Conservation (phyloP, 2,888 invertebrate genomes). For the Mimas tiliae region DNA sequence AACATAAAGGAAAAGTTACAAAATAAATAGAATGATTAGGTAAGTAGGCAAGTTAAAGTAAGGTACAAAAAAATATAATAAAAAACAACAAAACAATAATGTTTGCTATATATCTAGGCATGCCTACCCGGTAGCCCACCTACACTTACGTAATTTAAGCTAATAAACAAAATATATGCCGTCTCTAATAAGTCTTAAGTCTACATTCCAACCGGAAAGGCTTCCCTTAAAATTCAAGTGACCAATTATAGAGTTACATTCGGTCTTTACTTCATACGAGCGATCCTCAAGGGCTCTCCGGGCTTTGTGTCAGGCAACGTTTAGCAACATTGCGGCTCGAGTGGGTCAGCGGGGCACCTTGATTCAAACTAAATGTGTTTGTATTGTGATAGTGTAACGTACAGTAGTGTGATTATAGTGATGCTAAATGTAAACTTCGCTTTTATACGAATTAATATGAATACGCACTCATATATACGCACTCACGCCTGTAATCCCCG, state of each 20-base stretch:
- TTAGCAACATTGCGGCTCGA: slow-evolving; percentile 68
- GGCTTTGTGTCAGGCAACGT: slow-evolving; percentile 56
- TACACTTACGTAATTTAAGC: no score
- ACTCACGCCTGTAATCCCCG: no score
- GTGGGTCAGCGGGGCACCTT: slow-evolving; percentile 49
- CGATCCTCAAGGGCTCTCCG: slow-evolving; percentile 53
- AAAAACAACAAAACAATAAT: no score
- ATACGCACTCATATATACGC: no score
- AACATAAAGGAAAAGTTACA: no score
- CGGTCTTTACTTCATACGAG: slow-evolving; percentile 58
- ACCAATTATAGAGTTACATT: slow-evolving; percentile 74
- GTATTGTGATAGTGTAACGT: slow-evolving; percentile 14
- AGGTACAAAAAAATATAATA: no score
- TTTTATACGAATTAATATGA: no score
- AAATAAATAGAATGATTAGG: no score
- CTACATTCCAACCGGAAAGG: slow-evolving; percentile 65
- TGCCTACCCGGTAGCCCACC: no score
- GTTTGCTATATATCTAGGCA: no score
- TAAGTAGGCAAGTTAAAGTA: no score
- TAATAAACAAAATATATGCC: neutral
- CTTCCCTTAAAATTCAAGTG: slow-evolving; percentile 76
- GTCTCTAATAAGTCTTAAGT: slow-evolving; percentile 42
- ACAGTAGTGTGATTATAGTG: neutral
- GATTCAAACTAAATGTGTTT: slow-evolving; percentile 2
- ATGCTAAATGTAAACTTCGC: no score